These are phyloP conservation scores for Sepiola atlantica DNA, from an alignment of 2,888 invertebrate genomes.

Conservation along the genomic window DNA sequence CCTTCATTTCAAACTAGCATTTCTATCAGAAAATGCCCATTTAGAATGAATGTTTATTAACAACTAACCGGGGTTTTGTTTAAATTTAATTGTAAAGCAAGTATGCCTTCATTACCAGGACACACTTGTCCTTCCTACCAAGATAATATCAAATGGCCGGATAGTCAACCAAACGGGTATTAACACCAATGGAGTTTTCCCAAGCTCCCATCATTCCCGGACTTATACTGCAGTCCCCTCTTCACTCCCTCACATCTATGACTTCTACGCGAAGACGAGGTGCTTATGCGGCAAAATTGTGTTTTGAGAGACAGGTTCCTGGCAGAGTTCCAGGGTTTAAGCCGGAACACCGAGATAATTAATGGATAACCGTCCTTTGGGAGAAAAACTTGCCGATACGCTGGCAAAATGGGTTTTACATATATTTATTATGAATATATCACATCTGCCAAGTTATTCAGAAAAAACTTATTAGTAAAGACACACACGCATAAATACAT, in stretches of 20 bases:
- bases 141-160: no score
- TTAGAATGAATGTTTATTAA: no score
- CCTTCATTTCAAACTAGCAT: no score
- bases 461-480: not conserved
- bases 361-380: slow-evolving; percentile 19
- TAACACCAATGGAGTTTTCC: no score
- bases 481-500: no score
- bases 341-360: slow-evolving; percentile 2
- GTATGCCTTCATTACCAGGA: no score
- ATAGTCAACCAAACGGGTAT: no score
- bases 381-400: not conserved
- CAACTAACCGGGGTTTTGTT: no score
- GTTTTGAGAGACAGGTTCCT: not conserved
- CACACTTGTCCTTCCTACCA: no score
- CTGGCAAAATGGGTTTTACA: not conserved
- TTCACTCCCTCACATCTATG: not conserved
- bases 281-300: slow-evolving; percentile 32
- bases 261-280: not conserved
- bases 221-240: not conserved
- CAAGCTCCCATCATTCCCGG: no score
- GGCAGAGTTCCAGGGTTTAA: not conserved
- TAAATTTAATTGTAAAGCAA: no score
- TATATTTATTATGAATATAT: slow-evolving; percentile 32
- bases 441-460: not conserved
- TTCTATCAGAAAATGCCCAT: no score